Evolutionary conservation across 2,797 vertebrate species (phyloP), one percentile per base, ranked within the genome.

Genomic region (Sciurus carolinensis): DNA sequence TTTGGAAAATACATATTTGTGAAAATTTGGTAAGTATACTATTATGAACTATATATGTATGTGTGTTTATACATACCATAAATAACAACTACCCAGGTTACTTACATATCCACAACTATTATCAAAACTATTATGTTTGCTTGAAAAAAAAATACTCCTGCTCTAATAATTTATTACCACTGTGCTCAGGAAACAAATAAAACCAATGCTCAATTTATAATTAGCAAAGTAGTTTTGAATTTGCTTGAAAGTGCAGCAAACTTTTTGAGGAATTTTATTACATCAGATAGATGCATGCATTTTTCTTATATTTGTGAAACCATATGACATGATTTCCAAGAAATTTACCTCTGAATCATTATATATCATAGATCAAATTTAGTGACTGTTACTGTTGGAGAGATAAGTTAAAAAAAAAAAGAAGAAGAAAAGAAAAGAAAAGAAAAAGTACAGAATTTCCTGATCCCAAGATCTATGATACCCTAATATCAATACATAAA

Each of bases 171-270:
- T 9, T 28, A 54, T 75, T 95, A 1, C 0, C 36, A 69, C 15
- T 87, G 28, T 72, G 5, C 42, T 91, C 92, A 76, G 28, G 64
- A 82, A 96, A 71, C 90, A 7, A 87, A 3, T 62, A 24, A 77
- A n/a, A 87, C 52, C 2, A 85, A n/a, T n/a, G 4, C 9, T 80
- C 14, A 57, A 54, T 69, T 18, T 64, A 33, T 84, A 3, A 81
- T 54, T 79, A 8, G 13, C 3, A 91, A 83, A 44, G 9, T 24
- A 59, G 5, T 59, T 91, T 84, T 73, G 39, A 92, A 79, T 84
- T 39, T 62, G 22, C 72, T 85, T 87, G 28, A 62, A 96, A 85
- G 5, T 59, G 6, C 14, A 88, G 12, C 67, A 87, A 57, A 39
- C 69, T 7, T 77, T 80, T 75, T 71, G 36, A 88, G 9, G 1